Evolutionary conservation across 92 coral and sea anemone genomes (phyloP).

Genomic region (Zoanthus gigantus): DNA sequence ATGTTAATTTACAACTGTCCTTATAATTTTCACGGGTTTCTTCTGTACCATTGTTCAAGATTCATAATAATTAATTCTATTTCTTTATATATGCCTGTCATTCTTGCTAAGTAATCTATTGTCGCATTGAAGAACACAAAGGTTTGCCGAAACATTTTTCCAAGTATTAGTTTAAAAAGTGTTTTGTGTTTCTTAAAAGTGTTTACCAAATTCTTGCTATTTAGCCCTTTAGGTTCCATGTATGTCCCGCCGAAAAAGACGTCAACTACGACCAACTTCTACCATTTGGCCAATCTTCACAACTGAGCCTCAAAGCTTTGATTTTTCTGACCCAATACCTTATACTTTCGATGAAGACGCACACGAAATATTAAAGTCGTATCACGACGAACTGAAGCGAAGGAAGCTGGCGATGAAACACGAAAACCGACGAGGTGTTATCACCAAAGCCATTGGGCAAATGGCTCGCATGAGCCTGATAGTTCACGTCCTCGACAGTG

Average conservation of each 20-base stretch:
- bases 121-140: slow-evolving; percentile 23
- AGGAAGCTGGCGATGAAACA: slow-evolving; percentile 38
- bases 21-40: no score
- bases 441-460: slow-evolving; percentile 62
- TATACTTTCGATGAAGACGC: slow-evolving; percentile 52
- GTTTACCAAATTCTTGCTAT: not conserved
- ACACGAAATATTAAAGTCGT: slow-evolving; percentile 31
- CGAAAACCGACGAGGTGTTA: slow-evolving; percentile 59
- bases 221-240: not conserved
- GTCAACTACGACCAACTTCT: slow-evolving; percentile 54
- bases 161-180: slow-evolving; percentile 24
- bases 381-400: slow-evolving; percentile 62
- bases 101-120: slow-evolving; percentile 38
- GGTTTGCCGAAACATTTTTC: not conserved
- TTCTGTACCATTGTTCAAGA: no score
- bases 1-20: slow-evolving; percentile 2
- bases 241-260: slow-evolving; percentile 57
- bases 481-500: slow-evolving; percentile 52
- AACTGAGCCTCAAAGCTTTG: slow-evolving; percentile 34
- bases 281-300: slow-evolving; percentile 26
- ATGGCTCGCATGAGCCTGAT: slow-evolving; percentile 61
- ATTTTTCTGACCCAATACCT: not conserved
- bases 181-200: slow-evolving; percentile 47
- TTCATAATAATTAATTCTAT: no score
- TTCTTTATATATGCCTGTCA: slow-evolving; percentile 7